A percentile compares a stretch with the other conserved stretches of the same genome.
Conservation (phyloP, 2,797 vertebrate genomes). For the Myiothlypis coronata region DNA sequence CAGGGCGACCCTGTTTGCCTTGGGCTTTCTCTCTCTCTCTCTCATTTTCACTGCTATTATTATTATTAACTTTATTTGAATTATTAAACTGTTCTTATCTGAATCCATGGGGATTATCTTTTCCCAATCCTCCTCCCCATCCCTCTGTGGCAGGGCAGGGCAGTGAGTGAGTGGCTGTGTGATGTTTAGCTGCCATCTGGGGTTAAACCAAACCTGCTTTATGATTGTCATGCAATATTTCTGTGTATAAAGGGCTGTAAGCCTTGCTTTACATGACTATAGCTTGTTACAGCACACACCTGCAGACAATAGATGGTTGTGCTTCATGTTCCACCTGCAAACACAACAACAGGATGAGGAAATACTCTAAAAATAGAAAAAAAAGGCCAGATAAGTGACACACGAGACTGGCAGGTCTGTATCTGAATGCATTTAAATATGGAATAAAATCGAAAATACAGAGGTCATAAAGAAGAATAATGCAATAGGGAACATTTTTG, state of each 20-base stretch:
- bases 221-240: neutral
- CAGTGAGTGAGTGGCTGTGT: neutral
- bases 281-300: neutral
- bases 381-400: neutral
- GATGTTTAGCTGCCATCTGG: neutral
- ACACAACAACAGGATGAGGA: slow-evolving; percentile 54
- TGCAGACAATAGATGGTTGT: slow-evolving; percentile 44
- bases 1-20: neutral
- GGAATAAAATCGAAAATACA: neutral
- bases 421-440: neutral
- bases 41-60: neutral
- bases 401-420: neutral
- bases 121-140: neutral
- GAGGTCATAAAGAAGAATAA: neutral
- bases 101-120: neutral
- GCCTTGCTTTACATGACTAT: neutral
- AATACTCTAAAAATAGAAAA: slow-evolving; percentile 24
- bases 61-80: neutral
- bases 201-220: neutral
- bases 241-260: neutral
- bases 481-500: neutral
- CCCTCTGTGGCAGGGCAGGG: neutral
- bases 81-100: neutral
- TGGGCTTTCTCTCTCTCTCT: neutral
- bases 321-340: slow-evolving; percentile 1